phyloP scores from a whole-genome alignment of 1,140 invertebrate genomes.

The Apis laboriosa region DNA sequence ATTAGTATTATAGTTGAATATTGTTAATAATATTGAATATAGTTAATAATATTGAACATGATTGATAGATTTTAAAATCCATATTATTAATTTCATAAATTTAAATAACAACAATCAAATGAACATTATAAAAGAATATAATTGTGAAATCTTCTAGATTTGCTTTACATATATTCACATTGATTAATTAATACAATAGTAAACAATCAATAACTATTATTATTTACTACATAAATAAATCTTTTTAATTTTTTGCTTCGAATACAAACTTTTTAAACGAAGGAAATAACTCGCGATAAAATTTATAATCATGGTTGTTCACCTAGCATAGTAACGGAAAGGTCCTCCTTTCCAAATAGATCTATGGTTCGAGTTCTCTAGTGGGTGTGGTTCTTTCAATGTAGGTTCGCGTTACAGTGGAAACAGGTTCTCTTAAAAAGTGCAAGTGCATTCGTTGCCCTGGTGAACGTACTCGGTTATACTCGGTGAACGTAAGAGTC shows the following conservation, averaged over 20 bases:
- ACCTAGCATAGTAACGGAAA: constrained; percentile 45
- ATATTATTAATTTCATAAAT: neutral
- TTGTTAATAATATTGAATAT: no score
- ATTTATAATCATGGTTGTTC: constrained; percentile 13
- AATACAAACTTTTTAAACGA: neutral
- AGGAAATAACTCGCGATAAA: neutral
- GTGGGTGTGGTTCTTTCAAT: constrained; percentile 70
- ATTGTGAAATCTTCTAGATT: no score
- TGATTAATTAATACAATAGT: no score
- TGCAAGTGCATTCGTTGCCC: constrained; percentile 76
- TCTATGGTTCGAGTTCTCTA: constrained; percentile 24
- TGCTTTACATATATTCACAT: no score
- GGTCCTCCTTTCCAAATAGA: constrained; percentile 44
- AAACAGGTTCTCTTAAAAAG: constrained; percentile 79
- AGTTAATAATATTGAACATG: no score
- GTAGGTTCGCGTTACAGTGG: constrained; percentile 54
- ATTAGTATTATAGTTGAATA: no score
- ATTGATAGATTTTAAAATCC: neutral
- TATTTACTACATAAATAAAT: neutral
- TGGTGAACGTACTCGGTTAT: constrained; percentile 66
- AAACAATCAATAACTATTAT: neutral
- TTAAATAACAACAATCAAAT: no score
- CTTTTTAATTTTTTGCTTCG: neutral
- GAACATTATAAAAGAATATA: no score
- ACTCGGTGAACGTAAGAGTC: constrained; percentile 51